A percentile compares a stretch with the other conserved stretches of the same genome.
These are phyloP conservation scores for Drosophila kohkoa DNA, from an alignment of 1,140 invertebrate species.

Conservation along the genomic window DNA sequence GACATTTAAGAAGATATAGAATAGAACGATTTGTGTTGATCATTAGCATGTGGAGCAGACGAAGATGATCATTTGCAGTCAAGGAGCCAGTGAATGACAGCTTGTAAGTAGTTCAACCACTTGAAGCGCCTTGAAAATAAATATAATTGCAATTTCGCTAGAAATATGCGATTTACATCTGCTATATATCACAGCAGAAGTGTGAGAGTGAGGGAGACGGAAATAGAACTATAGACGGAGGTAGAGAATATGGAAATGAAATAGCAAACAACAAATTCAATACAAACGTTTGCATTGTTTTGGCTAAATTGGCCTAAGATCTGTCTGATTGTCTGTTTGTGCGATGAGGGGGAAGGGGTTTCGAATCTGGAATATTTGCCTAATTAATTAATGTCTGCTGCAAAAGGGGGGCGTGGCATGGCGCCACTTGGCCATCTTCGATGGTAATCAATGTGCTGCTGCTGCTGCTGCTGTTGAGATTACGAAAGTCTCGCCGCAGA, in stretches of 20 bases:
- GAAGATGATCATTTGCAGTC: conserved; percentile 6
- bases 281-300: conserved; percentile 25
- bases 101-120: conserved; percentile 19
- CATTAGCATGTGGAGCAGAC: conserved; percentile 22
- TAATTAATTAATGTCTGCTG: conserved; percentile 39
- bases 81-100: conserved; percentile 17
- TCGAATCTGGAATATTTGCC: conserved; percentile 29
- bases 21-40: background rate
- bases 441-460: conserved; percentile 7
- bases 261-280: conserved; percentile 1
- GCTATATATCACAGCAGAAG: conserved; percentile 5
- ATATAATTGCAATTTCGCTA: conserved; percentile 15
- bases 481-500: conserved; percentile 12
- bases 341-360: no score
- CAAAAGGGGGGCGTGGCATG: conserved; percentile 4
- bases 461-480: background rate
- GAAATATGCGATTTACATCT: conserved; percentile 30
- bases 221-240: background rate
- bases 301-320: conserved; percentile 12
- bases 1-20: conserved; percentile 2
- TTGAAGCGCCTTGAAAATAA: conserved; percentile 27
- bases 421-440: conserved; percentile 10
- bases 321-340: background rate
- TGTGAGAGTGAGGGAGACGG: background rate
- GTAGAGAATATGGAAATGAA: background rate